Base-by-base conservation (phyloP, 2,113 vertebrate species). In the Nanorana parkeri region DNA sequence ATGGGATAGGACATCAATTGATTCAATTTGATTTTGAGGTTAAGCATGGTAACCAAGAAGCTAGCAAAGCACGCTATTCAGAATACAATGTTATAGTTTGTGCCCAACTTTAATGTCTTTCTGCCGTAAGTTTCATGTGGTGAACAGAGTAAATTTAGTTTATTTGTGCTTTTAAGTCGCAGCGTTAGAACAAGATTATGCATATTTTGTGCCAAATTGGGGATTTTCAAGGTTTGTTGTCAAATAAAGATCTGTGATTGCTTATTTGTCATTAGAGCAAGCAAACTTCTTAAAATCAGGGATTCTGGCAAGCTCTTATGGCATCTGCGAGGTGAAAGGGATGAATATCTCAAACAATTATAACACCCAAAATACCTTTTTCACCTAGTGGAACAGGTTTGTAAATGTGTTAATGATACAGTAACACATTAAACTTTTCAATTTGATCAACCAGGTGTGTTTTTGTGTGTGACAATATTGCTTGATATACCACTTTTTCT, bases 11-110 rank as follows among this genome's bases (percentile, higher is more conserved):
- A 66, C 68, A 68, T 82, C 80, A 75, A 75, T 82, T 32, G 61
- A 29, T 71, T 82, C 61, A 75, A 82, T 82, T 82, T 73, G 21
- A 83, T 67, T 78, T 55, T 51, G 66, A 67, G 76, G 47, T 51
- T 76, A 69, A 74, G 80, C 61, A 82, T 67, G 66, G 47, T 58
- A 83, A 83, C 32, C 28, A 82, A 41, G 24, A 36, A 74, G 74
- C 71, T 24, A 76, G 71, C 29, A 41, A 66, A 68, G 29, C 19
- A 75, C 60, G 55, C 0, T 52, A 32, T 60, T 76, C n/a, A 78
- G 21, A 51, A 32, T 67, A 78, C 41, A 68, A 41, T 26, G 19
- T 26, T 68, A 10, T 55, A 32, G n/a, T 58, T 47, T 17, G 28
- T 32, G 29, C 17, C 16, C 29, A 69, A 24, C 24, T 80, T 21